These are phyloP conservation scores for Ferrisia virgata DNA, from an alignment of 2,888 invertebrate genomes.

Conservation along the genomic window DNA sequence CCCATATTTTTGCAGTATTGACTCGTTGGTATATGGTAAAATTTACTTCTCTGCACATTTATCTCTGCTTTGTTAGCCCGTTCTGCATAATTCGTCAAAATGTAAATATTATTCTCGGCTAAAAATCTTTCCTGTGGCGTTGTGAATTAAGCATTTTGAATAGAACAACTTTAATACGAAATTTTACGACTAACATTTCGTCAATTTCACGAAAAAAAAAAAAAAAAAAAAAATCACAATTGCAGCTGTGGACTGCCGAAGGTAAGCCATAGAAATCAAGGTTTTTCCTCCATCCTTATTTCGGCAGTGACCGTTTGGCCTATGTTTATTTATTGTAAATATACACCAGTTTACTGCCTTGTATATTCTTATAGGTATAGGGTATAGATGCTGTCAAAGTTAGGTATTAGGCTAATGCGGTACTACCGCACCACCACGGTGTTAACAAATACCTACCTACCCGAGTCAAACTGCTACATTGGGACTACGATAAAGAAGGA, in stretches of 20 bases:
- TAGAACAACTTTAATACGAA: background rate
- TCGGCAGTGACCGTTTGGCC: background rate
- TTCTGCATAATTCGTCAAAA: background rate
- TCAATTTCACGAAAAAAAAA: background rate
- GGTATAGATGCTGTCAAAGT: conserved; percentile 10
- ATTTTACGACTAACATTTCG: background rate
- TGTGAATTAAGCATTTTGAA: background rate
- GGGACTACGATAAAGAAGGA: conserved; percentile 8
- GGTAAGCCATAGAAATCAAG: background rate
- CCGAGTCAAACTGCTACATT: background rate
- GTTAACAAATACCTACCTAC: background rate
- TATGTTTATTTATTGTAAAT: background rate
- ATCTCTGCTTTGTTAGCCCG: background rate
- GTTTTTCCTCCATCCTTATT: background rate
- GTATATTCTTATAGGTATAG: background rate
- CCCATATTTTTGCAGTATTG: no score
- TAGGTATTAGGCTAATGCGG: background rate
- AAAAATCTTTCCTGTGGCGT: background rate
- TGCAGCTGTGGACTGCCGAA: background rate
- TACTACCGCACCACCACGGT: background rate
- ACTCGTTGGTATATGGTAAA: background rate
- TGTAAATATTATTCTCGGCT: background rate
- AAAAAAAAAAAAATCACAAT: background rate
- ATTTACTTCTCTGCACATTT: background rate
- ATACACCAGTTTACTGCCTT: background rate